Evolutionary conservation across 2,797 vertebrate genomes (phyloP).

Genomic region (Chrosomus eos): DNA sequence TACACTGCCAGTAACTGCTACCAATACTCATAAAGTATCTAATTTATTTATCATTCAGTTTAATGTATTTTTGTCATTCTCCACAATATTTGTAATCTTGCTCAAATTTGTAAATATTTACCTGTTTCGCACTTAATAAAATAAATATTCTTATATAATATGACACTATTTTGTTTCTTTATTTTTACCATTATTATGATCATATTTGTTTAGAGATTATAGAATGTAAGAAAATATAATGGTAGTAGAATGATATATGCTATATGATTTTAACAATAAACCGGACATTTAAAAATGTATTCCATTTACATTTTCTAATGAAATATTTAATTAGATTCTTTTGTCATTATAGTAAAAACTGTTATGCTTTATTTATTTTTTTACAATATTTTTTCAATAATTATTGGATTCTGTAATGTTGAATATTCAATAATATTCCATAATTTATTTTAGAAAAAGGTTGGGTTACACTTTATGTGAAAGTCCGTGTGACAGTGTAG

Average conservation of each 20-base stretch:
- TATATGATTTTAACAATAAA: background rate
- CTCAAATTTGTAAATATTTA: constrained; percentile 80
- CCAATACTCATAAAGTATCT: constrained; percentile 74
- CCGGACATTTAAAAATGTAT: background rate
- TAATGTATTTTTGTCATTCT: constrained; percentile 67
- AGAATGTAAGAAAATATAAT: background rate
- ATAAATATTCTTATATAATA: constrained; percentile 88
- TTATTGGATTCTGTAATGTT: background rate
- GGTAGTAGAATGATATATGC: background rate
- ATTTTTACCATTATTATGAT: background rate
- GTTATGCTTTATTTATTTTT: background rate
- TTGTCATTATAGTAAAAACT: background rate
- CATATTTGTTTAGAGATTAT: background rate
- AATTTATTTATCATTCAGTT: constrained; percentile 82
- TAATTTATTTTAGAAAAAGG: background rate
- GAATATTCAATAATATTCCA: background rate
- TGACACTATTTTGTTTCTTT: constrained; percentile 69
- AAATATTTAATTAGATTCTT: background rate
- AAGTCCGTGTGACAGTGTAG: too few species aligned
- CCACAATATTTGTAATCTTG: constrained; percentile 69
- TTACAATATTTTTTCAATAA: background rate
- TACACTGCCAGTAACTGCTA: constrained; percentile 70
- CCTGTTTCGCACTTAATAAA: constrained; percentile 85
- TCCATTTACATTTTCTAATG: background rate
- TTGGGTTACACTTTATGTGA: too few species aligned